Base-by-base conservation (phyloP, 2,113 vertebrate species). In the Leiothrix lutea region DNA sequence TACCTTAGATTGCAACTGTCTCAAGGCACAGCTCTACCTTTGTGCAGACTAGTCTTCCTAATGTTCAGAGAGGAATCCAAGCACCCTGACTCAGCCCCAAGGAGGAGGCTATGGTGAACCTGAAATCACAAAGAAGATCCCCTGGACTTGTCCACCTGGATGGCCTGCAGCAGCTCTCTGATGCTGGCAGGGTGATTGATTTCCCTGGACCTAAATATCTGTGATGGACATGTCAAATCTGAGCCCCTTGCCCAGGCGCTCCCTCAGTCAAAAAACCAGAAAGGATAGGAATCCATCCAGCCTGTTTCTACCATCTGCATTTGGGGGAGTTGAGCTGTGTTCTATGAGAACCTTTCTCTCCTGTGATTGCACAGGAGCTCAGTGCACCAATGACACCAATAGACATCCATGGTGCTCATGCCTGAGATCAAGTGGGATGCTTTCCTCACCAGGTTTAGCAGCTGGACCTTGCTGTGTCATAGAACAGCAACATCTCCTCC, bases 121-220 rank as follows among this genome's bases (percentile, higher is more conserved):
- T 26, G 11, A 78, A 70, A 51, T 65, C 42, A 73, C 3, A 0
- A 12, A 47, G 36, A 53, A n/a, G 8, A 40, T 29, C 11, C 15
- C 3, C 16, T 58, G 54, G 22, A 44, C 17, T 47, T 80, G 10
- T 44, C 31, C 25, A 45, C 12, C 29, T 35, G 36, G 14, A 33
- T 4, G 5, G 7, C 6, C 25, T 5, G 0, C 10, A 56, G 6
- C 4, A 31, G 4, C 22, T 9, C 11, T 75, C 29, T 66, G 33
- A 50, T 21, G 45, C 38, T 56, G 44, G 12, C 26, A 67, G 11
- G 7, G 24, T 25, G 61, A 56, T 26, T 64, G 11, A 24, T 51
- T 23, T 54, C 2, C 0, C 29, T 79, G 21, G 19, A 47, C 18
- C 11, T 79, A 88, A 90, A 81, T 5, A 35, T 11, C 9, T 14